phyloP scores from a whole-genome alignment of 2,888 invertebrate species.

The Nymphalis polychloros region DNA sequence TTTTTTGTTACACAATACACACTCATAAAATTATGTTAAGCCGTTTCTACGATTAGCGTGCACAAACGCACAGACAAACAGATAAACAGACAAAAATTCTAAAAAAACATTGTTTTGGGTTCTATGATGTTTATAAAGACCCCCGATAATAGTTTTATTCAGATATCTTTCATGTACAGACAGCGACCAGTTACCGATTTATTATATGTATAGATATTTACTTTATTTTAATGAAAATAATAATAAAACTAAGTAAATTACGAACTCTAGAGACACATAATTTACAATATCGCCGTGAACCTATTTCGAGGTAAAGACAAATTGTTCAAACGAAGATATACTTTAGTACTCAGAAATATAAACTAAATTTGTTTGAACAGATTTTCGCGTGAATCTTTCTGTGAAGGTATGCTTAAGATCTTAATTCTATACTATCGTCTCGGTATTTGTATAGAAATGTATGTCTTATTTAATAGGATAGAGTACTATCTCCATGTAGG shows the following conservation, averaged over 20 bases:
- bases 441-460: constrained; percentile 38
- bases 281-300: background rate
- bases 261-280: background rate
- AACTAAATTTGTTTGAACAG: constrained; percentile 13
- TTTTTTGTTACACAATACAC: too few species aligned
- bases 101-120: too few species aligned
- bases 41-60: too few species aligned
- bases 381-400: constrained; percentile 14
- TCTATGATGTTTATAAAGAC: too few species aligned
- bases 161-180: too few species aligned
- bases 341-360: constrained; percentile 8
- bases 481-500: constrained; percentile 21
- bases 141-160: too few species aligned
- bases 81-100: too few species aligned
- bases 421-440: constrained; percentile 37
- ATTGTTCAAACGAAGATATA: constrained; percentile 13
- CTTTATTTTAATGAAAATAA: too few species aligned
- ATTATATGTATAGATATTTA: too few species aligned
- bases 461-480: constrained; percentile 35
- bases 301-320: background rate
- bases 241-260: background rate
- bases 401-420: constrained; percentile 27
- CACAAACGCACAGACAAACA: too few species aligned
- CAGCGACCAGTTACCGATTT: too few species aligned
- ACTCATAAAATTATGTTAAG: too few species aligned